Evolutionary conservation across 2,113 vertebrate species (phyloP), one percentile per base, ranked within the genome.

Genomic region (Terrapene triunguis): DNA sequence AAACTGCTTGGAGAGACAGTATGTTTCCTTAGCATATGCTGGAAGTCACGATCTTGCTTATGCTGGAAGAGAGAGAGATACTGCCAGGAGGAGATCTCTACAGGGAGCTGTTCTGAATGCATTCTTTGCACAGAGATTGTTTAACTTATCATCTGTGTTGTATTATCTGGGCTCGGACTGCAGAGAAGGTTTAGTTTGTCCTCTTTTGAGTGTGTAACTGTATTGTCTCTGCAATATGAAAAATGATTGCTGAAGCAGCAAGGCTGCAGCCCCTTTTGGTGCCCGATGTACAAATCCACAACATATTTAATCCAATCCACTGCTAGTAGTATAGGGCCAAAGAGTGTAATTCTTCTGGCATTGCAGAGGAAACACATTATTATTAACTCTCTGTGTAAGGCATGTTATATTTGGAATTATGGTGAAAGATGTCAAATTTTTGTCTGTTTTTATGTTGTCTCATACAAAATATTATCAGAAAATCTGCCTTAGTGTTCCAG

Each of bases 61-160:
- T 47, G 92, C 82, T 95, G 94, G 91, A 81, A 9, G n/a, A 91
- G 87, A 72, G 93, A 85, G 55, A 94, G 92, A 51, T 74, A 47
- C 89, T 94, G 94, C 85, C 7, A 1, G 80, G 42, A 16, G 55
- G 19, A 88, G 89, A 82, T 89, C 95, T 96, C 93, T 87, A 95
- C 1, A 2, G 51, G 95, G 94, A 96, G 94, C 92, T 48, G 59
- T 94, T 87, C 95, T 2, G 76, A 0, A 0, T 92, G 95, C n/a
- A 0, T 81, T 86, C 91, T 69, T 69, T 0, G 0, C 85, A 22
- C 6, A 79, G 84, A 94, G 89, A 3, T 57, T 51, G 74, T n/a
- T 47, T 89, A 91, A 62, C 32, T 8, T 54, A 85, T 96, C 94
- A 97, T 97, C 97, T 97, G 97, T 95, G 42, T 96, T 91, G 59